These are phyloP conservation scores for Halocynthia aurantium DNA, from an alignment of 23 tunicate species.

Conservation along the genomic window DNA sequence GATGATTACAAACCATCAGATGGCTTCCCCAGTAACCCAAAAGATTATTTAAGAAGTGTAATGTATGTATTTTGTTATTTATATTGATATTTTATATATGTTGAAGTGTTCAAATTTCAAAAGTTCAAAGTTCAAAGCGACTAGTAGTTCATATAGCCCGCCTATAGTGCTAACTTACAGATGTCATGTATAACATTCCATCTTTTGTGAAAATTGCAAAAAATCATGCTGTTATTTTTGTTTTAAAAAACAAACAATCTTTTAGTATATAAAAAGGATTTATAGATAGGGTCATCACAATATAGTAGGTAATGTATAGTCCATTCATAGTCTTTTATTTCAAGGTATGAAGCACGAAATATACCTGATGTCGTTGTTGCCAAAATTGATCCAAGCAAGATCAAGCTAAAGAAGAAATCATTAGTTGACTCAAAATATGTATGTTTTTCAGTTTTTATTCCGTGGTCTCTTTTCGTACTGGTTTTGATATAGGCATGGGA, in stretches of 20 bases:
- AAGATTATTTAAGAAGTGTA: conserved; percentile 72
- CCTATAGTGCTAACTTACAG: too few species aligned
- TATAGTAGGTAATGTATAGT: background rate
- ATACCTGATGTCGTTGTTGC: conserved; percentile 86
- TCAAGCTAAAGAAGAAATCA: conserved; percentile 7
- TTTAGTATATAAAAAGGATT: background rate
- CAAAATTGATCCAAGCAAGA: conserved; percentile 25
- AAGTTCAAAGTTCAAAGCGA: too few species aligned
- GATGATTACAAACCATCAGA: conserved; percentile 16
- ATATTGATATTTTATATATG: too few species aligned
- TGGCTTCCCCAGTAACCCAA: conserved; percentile 78
- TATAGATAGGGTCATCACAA: background rate
- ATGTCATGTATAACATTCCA: background rate
- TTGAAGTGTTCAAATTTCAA: too few species aligned
- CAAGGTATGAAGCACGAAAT: conserved; percentile 47
- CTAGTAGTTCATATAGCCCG: too few species aligned
- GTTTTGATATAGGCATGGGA: background rate
- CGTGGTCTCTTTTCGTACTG: background rate
- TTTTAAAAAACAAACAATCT: too few species aligned
- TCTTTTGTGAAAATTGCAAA: too few species aligned
- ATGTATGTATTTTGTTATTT: conserved; percentile 33
- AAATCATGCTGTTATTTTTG: too few species aligned
- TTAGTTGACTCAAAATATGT: background rate
- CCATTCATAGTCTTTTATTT: background rate
- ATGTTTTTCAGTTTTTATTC: background rate